Evolutionary conservation across 2,113 vertebrate genomes (phyloP).

Genomic region (Cariama cristata): DNA sequence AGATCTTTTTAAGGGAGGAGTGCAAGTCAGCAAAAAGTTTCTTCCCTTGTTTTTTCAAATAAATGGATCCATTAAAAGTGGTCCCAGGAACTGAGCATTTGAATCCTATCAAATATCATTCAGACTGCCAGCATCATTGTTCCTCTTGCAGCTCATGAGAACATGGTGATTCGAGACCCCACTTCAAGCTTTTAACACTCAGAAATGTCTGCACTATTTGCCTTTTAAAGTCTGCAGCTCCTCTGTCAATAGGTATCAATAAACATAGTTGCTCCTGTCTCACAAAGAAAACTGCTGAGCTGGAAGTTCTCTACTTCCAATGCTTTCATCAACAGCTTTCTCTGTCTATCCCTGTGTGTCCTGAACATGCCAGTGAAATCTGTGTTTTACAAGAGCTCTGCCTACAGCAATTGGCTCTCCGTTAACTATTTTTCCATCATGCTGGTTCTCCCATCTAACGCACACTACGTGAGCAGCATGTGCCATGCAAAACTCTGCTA

Average conservation of each 20-base stretch:
- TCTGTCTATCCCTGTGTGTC: not conserved
- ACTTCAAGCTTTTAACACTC: not conserved
- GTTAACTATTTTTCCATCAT: not conserved
- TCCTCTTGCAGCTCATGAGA: not conserved
- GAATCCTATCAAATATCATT: not conserved
- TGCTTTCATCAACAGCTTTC: not conserved
- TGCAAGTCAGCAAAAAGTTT: not conserved
- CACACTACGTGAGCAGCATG: not conserved
- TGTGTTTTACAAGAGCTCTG: not conserved
- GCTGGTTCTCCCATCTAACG: not conserved
- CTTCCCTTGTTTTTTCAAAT: not conserved
- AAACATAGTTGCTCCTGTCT: not conserved
- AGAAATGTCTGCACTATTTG: not conserved
- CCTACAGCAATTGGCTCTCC: not conserved
- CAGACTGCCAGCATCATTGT: not conserved
- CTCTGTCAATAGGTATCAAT: not conserved
- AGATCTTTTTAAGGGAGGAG: not conserved
- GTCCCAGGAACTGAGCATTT: not conserved
- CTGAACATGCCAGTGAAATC: not conserved
- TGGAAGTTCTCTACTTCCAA: not conserved
- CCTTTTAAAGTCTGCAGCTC: not conserved
- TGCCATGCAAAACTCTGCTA: not conserved
- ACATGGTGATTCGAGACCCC: not conserved
- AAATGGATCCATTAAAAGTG: not conserved
- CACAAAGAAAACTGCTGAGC: not conserved